Conservation (phyloP, 2,797 vertebrate species). For the Leontopithecus rosalia region DNA sequence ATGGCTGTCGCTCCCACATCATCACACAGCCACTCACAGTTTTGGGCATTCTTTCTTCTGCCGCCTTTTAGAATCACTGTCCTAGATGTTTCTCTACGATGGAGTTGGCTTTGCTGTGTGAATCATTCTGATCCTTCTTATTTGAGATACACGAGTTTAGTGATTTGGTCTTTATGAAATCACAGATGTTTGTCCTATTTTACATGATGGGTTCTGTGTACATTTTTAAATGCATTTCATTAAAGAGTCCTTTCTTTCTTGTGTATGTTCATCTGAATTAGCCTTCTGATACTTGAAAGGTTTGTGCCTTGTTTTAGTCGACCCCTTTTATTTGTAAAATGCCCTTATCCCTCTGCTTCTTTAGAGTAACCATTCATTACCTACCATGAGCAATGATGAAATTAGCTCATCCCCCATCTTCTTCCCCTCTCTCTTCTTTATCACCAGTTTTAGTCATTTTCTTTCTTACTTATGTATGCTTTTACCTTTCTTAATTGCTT, state of each 20-base stretch:
- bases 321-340: not conserved
- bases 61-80: not conserved
- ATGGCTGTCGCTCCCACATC: fast-evolving
- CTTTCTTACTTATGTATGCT: not conserved
- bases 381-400: not conserved
- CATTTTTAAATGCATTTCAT: not conserved
- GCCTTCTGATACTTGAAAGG: not conserved
- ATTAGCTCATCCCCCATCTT: not conserved
- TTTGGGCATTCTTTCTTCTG: not conserved
- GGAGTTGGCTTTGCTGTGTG: not conserved
- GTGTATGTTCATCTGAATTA: not conserved
- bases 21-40: not conserved
- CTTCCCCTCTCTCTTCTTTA: not conserved
- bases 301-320: not conserved
- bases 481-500: not conserved
- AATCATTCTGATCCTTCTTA: not conserved
- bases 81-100: not conserved
- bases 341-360: not conserved
- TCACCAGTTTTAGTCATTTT: not conserved
- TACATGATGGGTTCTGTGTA: not conserved
- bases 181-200: not conserved
- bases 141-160: not conserved
- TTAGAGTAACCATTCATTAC: not conserved
- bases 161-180: not conserved
- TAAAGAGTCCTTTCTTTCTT: not conserved